Conservation (phyloP, 2,888 invertebrate species). For the Osmoderma eremita region DNA sequence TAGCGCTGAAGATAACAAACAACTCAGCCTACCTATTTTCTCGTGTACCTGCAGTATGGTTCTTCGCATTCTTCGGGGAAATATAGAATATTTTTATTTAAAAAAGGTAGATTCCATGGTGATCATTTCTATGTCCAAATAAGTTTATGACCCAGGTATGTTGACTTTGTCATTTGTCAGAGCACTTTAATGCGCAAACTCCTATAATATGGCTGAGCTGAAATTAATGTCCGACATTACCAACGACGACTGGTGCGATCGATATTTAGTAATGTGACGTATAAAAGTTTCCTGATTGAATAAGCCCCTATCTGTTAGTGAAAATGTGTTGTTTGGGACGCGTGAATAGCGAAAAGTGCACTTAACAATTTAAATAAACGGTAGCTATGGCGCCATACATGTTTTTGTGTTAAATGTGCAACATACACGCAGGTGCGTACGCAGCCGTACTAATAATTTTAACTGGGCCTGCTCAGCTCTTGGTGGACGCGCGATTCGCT, state of each 20-base stretch:
- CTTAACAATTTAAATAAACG: slow-evolving; percentile 55
- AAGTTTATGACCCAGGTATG: slow-evolving; percentile 46
- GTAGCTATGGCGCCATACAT: slow-evolving; percentile 61
- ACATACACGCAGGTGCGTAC: slow-evolving; percentile 93
- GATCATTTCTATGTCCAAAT: slow-evolving; percentile 25
- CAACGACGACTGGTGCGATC: slow-evolving; percentile 69
- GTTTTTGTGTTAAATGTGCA: slow-evolving; percentile 64
- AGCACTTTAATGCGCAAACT: slow-evolving; percentile 70
- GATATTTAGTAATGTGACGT: slow-evolving; percentile 66
- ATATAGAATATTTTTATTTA: slow-evolving; percentile 12
- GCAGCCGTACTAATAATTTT: slow-evolving; percentile 90
- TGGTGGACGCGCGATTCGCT: slow-evolving; percentile 62
- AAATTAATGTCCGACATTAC: slow-evolving; percentile 66
- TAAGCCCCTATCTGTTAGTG: slow-evolving; percentile 56
- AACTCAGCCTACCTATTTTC: slow-evolving; percentile 30
- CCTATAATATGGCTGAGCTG: slow-evolving; percentile 75
- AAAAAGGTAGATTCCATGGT: slow-evolving; percentile 14
- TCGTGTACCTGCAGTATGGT: slow-evolving; percentile 12
- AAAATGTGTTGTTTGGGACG: slow-evolving; percentile 59
- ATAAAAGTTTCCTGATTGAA: slow-evolving; percentile 60
- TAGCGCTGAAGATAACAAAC: slow-evolving; percentile 9
- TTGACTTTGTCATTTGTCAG: slow-evolving; percentile 47
- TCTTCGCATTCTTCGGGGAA: slow-evolving; percentile 4
- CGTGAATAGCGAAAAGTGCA: slow-evolving; percentile 53
- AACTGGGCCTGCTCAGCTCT: slow-evolving; percentile 86